These are phyloP conservation scores for Drosophila bifasciata DNA, from an alignment of 1,140 invertebrate species.

Conservation along the genomic window DNA sequence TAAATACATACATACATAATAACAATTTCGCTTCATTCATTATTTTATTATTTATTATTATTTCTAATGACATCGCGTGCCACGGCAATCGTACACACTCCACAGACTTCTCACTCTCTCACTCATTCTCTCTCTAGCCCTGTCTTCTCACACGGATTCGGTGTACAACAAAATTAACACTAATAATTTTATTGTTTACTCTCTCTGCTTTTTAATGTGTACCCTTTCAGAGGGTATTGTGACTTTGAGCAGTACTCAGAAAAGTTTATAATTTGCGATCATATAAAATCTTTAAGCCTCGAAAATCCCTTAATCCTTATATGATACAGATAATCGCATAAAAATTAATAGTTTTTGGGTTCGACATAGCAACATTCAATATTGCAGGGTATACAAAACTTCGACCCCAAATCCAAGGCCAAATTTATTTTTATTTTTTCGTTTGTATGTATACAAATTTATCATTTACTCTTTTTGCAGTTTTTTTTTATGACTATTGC, in stretches of 20 bases:
- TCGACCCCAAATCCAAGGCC: too few species aligned
- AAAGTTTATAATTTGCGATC: too few species aligned
- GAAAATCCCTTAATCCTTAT: background rate
- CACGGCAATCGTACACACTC: conserved; percentile 6
- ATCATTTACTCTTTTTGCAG: conserved; percentile 8
- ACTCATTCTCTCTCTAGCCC: background rate
- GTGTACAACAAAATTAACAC: conserved; percentile 27
- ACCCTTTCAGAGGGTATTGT: too few species aligned
- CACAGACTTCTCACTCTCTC: background rate
- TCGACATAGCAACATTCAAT: background rate
- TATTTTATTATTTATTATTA: conserved; percentile 61
- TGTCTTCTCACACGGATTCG: background rate
- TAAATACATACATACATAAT: conserved; percentile 31
- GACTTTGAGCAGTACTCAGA: too few species aligned
- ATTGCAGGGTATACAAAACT: background rate
- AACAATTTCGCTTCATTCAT: conserved; percentile 42
- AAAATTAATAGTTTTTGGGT: too few species aligned
- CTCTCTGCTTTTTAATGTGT: background rate
- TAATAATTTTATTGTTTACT: conserved; percentile 37
- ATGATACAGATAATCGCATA: too few species aligned
- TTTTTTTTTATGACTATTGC: conserved; percentile 15
- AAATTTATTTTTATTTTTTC: too few species aligned
- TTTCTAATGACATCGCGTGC: conserved; percentile 66
- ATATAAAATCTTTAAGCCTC: background rate
- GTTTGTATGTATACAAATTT: conserved; percentile 1